Conservation (phyloP, 2,888 invertebrate genomes). For the Orthonevra nobilis region DNA sequence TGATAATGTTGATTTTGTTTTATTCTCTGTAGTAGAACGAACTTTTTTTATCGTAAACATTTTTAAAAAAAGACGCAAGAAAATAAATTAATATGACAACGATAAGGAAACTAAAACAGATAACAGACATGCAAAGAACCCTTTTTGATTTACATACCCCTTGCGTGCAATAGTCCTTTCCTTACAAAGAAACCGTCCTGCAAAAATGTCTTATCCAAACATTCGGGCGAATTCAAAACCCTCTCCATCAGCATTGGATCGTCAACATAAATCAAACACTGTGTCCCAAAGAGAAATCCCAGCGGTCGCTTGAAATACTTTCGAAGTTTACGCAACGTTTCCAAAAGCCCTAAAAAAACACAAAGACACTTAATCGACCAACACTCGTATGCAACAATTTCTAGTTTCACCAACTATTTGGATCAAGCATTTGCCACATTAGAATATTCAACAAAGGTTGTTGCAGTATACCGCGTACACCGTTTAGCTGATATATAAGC, state of each 20-base stretch:
- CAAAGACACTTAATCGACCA: conserved; percentile 12
- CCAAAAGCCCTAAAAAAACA: conserved; percentile 73
- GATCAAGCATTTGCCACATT: conserved; percentile 75
- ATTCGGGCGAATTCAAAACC: conserved; percentile 77
- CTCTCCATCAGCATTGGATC: conserved; percentile 77
- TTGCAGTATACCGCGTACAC: conserved; percentile 76
- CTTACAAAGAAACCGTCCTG: conserved; percentile 78
- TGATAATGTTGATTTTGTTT: no score
- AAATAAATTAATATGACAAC: no score
- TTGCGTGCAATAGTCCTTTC: conserved; percentile 76
- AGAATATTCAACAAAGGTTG: conserved; percentile 77
- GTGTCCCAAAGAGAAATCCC: conserved; percentile 75
- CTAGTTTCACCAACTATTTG: conserved; percentile 74
- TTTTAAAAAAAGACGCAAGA: no score
- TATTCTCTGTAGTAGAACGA: no score
- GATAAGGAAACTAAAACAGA: no score
- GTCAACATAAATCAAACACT: conserved; percentile 76
- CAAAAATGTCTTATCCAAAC: conserved; percentile 77
- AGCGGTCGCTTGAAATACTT: conserved; percentile 75
- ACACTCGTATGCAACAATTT: background rate
- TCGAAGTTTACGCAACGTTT: conserved; percentile 73
- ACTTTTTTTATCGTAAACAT: no score
- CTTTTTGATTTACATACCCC: conserved; percentile 71
- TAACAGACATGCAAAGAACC: no score
- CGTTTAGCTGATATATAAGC: conserved; percentile 77